Base-by-base conservation (phyloP, 30 jellyfish, hydroid and myxozoan genomes). In the Hydractinia symbiolongicarpus region DNA sequence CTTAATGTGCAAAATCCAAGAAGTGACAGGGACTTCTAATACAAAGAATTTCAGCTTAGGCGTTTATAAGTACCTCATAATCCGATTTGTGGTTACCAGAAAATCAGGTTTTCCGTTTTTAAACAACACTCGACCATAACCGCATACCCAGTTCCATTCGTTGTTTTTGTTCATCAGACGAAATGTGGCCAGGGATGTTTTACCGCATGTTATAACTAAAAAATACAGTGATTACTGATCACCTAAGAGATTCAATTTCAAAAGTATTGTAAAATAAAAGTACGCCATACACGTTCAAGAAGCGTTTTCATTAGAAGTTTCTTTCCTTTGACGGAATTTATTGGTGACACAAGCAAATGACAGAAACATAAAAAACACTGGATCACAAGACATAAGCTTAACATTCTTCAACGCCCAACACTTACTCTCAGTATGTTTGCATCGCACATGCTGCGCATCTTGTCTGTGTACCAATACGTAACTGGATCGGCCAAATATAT, bases 61-160 rank as follows among this genome's bases (percentile, higher is more conserved):
- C 44, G 44, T 30, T 30, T 30, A 30, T 7, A 54, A 68, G 14
- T 57, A 93, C 98, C 96, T 86, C 98, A 93, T 87, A 51, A 93
- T 61, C 60, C 98, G 68, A 73, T 93, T 93, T 58, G 98, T 93
- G 8, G 98, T 93, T 82, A 93, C 98, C 53, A 93, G 91, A 66
- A 78, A 93, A 72, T 93, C 98, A 53, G 96, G 96, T 80, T 84
- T 83, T 51, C 83, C 89, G 66, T 93, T 87, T 54, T 84, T 86
- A 78, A 73, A 81, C 54, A 73, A 61, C 6, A 93, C 98, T 20
- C 93, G 67, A 16, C 93, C 98, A 70, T 93, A 93, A 6, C 98
- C 98, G 81, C 95, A 93, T 6, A 93, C 83, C 98, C 98, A 93
- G 53, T 86, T 78, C 96, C 96, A 93, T 7, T 93, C 96, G 71